Evolutionary conservation across 1,140 invertebrate genomes (phyloP), one percentile per base, ranked within the genome.

Genomic region (Tetramorium simillimum): DNA sequence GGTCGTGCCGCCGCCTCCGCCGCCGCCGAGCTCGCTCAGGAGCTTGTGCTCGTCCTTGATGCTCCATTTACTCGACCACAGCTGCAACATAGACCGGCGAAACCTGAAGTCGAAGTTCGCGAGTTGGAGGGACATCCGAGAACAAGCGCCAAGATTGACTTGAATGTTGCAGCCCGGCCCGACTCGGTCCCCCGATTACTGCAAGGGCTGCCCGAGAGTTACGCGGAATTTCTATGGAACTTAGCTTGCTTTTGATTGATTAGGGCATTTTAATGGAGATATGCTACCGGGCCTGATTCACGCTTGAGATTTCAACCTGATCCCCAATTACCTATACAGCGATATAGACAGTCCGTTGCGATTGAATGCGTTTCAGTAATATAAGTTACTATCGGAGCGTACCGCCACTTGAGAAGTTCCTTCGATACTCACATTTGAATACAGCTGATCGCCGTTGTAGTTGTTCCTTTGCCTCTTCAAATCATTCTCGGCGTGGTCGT

Each of bases 381-480:
- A 69, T 12, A 24, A 14, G 1, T 40, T 58, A 53, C 9, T 67
- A 4, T 49, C 12, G 1, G 60, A 62, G 7, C 14, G 18, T 56
- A 37, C 62, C 37, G 43, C 28, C 51, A 24, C 21, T 56, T 16
- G 37, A 67, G 2, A 5, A 43, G 9, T 21, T 73, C 43, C 33
- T 33, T 51, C 37, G 9, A 85, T 87, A 97, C 97, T 97, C 96
- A 98, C 98, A 93, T 98, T 98, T 10, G 97, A 97, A 94, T 98
- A 98, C 78, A 98, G 96, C 92, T 98, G 98, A 94, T 99, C 98
- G n/a, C 98, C 97, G 91, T 98, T 98, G 94, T 98, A 99, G 85
- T 98, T 97, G 91, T 96, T 97, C 93, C 98, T 96, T 92, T 98
- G 98, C 94, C 98, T 96, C 93, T 98, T 98, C 12, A 97, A 95